Conservation (phyloP, 2,888 invertebrate genomes). For the Chymomyza amoena region DNA sequence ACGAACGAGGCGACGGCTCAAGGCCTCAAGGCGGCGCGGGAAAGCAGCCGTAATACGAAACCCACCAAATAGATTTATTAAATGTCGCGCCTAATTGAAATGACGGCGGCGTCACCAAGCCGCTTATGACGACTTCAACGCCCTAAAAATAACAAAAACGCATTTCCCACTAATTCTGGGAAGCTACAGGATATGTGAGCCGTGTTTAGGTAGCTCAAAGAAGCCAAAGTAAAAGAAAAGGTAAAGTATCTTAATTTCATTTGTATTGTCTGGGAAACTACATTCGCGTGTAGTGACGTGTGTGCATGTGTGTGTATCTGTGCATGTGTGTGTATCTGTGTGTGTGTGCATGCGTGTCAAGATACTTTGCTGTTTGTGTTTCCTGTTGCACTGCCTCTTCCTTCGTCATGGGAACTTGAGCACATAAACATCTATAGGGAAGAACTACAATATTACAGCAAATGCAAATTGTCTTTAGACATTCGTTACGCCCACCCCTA, state of each 20-base stretch:
- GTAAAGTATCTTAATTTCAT: background rate
- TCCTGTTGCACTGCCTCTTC: conserved; percentile 17
- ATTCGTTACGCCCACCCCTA: conserved; percentile 3
- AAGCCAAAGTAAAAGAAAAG: background rate
- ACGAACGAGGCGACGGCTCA: conserved; percentile 32
- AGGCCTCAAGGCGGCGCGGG: conserved; percentile 33
- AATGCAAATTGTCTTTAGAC: background rate
- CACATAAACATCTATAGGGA: conserved; percentile 4
- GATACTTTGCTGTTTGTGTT: conserved; percentile 26
- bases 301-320: background rate
- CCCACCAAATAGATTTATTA: conserved; percentile 57
- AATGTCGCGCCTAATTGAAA: conserved; percentile 18
- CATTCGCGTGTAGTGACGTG: background rate
- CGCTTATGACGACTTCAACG: conserved; percentile 1
- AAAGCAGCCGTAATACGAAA: conserved; percentile 37
- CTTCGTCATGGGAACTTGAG: conserved; percentile 49
- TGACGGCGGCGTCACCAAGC: background rate
- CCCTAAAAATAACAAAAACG: background rate
- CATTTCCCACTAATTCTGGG: background rate
- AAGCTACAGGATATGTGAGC: background rate
- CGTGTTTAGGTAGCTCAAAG: background rate
- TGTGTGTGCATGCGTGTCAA: conserved; percentile 28
- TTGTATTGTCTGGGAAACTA: background rate
- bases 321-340: background rate
- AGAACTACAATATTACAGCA: background rate